A percentile compares a stretch with the other conserved stretches of the same genome.
Evolutionary conservation across 2,797 vertebrate genomes (phyloP).

Genomic region (Novumbra hubbsi): DNA sequence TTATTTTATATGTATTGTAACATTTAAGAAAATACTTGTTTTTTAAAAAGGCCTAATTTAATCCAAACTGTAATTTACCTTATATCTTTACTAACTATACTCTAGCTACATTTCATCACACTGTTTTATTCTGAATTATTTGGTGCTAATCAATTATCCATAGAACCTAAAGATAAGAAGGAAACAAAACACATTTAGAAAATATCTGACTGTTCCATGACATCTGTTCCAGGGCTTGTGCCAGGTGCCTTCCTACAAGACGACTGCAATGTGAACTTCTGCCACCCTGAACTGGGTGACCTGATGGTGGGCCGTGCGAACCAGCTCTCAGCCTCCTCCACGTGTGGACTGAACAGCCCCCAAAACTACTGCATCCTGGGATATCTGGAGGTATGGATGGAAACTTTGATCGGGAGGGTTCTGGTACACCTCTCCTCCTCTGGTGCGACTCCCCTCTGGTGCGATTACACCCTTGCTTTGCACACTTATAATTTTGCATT

Average conservation of each 20-base stretch:
- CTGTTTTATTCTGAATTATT: too few relatives aligned
- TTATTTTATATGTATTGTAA: too few relatives aligned
- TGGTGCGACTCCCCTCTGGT: too few relatives aligned
- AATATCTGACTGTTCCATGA: neutral
- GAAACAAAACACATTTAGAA: neutral
- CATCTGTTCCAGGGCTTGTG: slow-evolving; percentile 58
- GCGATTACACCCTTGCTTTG: too few relatives aligned
- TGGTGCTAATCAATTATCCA: too few relatives aligned
- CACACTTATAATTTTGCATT: too few relatives aligned
- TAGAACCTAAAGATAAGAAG: neutral
- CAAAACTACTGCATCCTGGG: slow-evolving; percentile 88
- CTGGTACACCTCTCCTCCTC: neutral
- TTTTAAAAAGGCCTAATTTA: neutral
- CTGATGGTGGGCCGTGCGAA: slow-evolving; percentile 79
- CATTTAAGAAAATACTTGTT: neutral
- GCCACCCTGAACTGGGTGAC: slow-evolving; percentile 76
- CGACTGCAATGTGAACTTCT: slow-evolving; percentile 65
- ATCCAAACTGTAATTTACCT: neutral
- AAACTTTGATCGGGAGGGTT: neutral
- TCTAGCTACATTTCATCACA: too few relatives aligned
- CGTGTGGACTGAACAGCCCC: slow-evolving; percentile 76
- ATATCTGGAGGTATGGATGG: slow-evolving; percentile 83
- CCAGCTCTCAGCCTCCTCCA: slow-evolving; percentile 81
- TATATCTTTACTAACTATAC: neutral
- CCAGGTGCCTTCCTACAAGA: slow-evolving; percentile 61